Base-by-base conservation (phyloP, 2,797 vertebrate species). In the Ctenopoma multispine region DNA sequence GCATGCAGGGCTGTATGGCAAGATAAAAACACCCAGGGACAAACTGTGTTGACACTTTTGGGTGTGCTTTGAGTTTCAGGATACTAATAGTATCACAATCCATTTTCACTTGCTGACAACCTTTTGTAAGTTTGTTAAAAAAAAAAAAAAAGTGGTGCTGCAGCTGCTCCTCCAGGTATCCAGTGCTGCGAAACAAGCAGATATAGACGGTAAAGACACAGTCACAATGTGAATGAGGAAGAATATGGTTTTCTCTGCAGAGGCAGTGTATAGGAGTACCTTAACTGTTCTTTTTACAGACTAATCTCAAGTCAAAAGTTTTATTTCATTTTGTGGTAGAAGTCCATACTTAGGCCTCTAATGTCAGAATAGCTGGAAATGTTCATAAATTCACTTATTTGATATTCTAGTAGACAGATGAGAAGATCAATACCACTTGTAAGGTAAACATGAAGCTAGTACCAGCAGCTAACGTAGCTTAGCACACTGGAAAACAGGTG, bases 171-270 rank as follows among this genome's bases (percentile, higher is more conserved):
- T 72, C 47, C 41, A 56, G 20, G 53, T 4, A 61, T 50, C 46
- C 48, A 56, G 40, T 24, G 31, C 40, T 44, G 63, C 47, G 24
- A 72, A 69, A 69, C 13, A 63, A 63, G 62, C 70, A 81, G 65
- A 68, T 46, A 76, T 51, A 65, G 60, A 83, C 21, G 62, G 63
- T 53, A n/a, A 65, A 65, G 60, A 62, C 61, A 66, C 18, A 63
- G 49, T 51, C 64, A 82, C 50, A 76, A 66, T 50, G 38, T 73
- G 69, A 81, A 75, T 64, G 57, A 68, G 68, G 50, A 73, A 51
- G 40, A 72, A 80, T 55, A 75, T 74, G 79, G 74, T 69, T 69
- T 72, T 88, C 65, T 71, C 53, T 73, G 63, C 29, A 62, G 47
- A 67, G 24, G 76, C 72, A 65, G 71, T 47, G 23, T 65, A 80